Conservation (phyloP, 1,140 invertebrate genomes). For the Teleogryllus occipitalis region DNA sequence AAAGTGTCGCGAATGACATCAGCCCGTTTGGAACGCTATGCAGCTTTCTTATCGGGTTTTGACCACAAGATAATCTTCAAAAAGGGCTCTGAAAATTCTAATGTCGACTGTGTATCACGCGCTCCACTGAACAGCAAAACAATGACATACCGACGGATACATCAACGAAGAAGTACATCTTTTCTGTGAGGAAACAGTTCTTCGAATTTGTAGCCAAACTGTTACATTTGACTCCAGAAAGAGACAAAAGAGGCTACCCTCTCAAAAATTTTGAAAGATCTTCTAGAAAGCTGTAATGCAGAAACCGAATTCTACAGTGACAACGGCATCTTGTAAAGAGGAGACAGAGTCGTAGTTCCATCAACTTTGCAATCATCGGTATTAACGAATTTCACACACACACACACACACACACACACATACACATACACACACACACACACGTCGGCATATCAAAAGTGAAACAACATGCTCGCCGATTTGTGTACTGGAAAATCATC, state of each 20-base stretch:
- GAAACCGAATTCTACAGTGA: background rate
- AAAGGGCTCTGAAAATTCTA: background rate
- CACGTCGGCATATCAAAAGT: background rate
- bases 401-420: too few species aligned
- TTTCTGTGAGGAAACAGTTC: background rate
- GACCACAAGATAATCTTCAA: background rate
- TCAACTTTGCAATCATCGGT: background rate
- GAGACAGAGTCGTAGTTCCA: background rate
- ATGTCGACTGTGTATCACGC: background rate
- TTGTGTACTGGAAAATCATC: background rate
- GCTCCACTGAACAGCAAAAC: background rate
- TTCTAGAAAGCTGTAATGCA: background rate
- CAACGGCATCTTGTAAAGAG: background rate
- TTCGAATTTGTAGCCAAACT: too few species aligned
- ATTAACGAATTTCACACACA: background rate
- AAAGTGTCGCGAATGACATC: background rate
- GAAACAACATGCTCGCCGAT: background rate
- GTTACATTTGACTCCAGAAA: too few species aligned
- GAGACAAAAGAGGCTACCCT: too few species aligned
- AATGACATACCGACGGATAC: background rate
- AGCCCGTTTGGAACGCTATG: background rate
- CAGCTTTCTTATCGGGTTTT: background rate
- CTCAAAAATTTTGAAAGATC: background rate
- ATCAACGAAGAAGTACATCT: background rate
- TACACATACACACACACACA: too few species aligned